These are phyloP conservation scores for Conistra vaccinii DNA, from an alignment of 2,888 invertebrate genomes.

Conservation along the genomic window DNA sequence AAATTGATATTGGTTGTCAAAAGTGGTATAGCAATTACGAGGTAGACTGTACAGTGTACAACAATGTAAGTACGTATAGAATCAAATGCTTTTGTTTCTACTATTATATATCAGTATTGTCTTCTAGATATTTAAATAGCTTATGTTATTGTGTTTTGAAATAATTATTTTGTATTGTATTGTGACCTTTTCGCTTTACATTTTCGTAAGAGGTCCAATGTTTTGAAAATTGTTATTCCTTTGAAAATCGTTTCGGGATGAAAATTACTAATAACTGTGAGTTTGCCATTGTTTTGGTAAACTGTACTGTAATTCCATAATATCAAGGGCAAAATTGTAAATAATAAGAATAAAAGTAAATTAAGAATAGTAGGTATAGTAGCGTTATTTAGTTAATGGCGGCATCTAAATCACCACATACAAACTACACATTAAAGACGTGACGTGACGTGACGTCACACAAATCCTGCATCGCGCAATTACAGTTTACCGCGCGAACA, in stretches of 20 bases:
- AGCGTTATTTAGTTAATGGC: no score
- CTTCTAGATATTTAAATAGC: slow-evolving; percentile 19
- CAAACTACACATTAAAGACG: no score
- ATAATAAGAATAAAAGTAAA: not conserved
- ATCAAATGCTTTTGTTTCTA: slow-evolving; percentile 30
- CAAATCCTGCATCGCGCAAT: no score
- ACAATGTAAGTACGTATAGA: slow-evolving; percentile 17
- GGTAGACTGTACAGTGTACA: not conserved
- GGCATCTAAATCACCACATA: no score
- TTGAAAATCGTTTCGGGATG: not conserved
- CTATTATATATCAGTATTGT: slow-evolving; percentile 25
- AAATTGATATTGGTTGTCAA: not conserved
- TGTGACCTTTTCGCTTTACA: not conserved
- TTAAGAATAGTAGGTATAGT: no score
- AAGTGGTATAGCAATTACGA: not conserved
- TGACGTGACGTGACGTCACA: no score
- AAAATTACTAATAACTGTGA: not conserved
- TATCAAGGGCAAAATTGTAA: not conserved
- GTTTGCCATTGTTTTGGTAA: not conserved
- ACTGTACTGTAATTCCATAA: not conserved
- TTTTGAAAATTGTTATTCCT: not conserved
- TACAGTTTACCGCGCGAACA: no score
- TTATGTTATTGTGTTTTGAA: slow-evolving; percentile 39
- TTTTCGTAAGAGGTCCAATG: not conserved
- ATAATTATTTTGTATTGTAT: slow-evolving; percentile 23